Base-by-base conservation (phyloP, 1,140 invertebrate species). In the Rhagoletis zephyria region DNA sequence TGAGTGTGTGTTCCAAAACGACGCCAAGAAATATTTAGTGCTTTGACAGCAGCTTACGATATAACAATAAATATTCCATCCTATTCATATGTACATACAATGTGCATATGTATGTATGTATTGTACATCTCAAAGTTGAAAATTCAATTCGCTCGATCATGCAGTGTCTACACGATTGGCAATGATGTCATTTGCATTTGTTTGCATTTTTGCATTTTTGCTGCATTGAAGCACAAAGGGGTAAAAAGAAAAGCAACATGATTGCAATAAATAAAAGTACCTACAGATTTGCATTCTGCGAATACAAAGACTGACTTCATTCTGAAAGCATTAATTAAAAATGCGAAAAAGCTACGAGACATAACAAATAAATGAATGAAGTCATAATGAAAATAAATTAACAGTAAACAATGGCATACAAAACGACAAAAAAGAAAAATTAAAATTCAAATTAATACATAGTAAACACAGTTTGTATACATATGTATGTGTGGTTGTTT, bases 361-460 rank as follows among this genome's bases (percentile, higher is more conserved):
- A 74, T 19, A 67, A 45, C 16, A 74, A 74, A 74, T 81, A 81
- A 81, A 81, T 81, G 56, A 81, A 81, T 51, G 48, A 81, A 81
- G 48, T 81, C 74, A 81, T 81, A 81, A 81, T 81, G 74, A 30
- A 81, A 81, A 81, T 81, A 81, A 81, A 81, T 81, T 81, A 81
- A 81, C 74, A 81, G 74, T 81, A 30, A 81, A 81, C n/a, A 81
- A 51, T 30, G 67, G 45, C 12, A 42, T 74, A 42, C 42, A 74
- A 74, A 70, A 48, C 14, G 67, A 16, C 51, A 56, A 56, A 56
- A 56, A 56, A 56, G 10, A 74, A 74, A 74, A 74, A 45, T 30
- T 12, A 40, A 40, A 74, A 74, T 74, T 74, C 67, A 74, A 14
- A 74, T 70, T 14, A 70, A 70, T 42, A 45, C 40, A 67, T 16